Conservation (phyloP, 2,888 invertebrate genomes). For the Stenotaenia linearis region DNA sequence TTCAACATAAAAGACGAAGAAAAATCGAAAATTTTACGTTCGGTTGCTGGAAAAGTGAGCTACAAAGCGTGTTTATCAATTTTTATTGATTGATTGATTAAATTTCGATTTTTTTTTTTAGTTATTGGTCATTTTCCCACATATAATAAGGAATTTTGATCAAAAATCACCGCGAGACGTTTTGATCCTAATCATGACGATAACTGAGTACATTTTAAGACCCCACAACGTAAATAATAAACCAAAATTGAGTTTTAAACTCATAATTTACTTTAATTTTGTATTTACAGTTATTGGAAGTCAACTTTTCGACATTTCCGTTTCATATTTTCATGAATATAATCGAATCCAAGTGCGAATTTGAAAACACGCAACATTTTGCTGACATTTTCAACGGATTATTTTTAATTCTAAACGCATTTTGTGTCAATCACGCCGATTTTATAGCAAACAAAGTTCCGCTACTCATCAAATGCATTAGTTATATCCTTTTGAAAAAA, state of each 20-base stretch:
- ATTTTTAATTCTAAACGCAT: background rate
- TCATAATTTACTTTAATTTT: background rate
- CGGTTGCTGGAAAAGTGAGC: background rate
- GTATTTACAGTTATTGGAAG: background rate
- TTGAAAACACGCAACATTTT: background rate
- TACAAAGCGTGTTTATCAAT: background rate
- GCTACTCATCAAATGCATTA: background rate
- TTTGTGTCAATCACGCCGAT: background rate
- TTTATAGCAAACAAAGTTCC: background rate
- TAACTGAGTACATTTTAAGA: background rate
- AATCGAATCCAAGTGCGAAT: background rate
- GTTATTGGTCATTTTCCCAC: background rate
- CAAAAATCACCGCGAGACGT: background rate
- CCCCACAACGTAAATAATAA: background rate
- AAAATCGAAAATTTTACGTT: background rate
- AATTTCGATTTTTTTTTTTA: background rate
- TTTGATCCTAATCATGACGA: background rate
- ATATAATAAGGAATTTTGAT: background rate
- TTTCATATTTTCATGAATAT: background rate
- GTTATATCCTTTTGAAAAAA: background rate
- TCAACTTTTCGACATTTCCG: background rate
- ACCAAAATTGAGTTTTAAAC: background rate
- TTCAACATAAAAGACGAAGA: background rate
- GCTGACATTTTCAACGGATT: background rate
- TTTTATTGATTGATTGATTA: background rate